phyloP scores from a whole-genome alignment of 2,113 vertebrate species.

The Phainopepla nitens region DNA sequence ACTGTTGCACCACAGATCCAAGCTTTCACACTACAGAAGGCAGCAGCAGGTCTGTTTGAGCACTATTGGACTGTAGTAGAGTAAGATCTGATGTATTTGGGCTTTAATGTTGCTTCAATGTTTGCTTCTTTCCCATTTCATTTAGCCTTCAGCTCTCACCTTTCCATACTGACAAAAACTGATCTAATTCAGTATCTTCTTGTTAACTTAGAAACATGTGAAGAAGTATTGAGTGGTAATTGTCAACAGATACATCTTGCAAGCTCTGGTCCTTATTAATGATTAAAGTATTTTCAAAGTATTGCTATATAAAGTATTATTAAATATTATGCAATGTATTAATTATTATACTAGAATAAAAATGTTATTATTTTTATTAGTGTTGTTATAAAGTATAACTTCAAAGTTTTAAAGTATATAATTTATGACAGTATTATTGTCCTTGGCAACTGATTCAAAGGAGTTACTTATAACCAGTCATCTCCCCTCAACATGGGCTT shows the following conservation, averaged over 20 bases:
- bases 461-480: background rate
- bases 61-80: background rate
- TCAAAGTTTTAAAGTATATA: background rate
- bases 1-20: constrained; percentile 88
- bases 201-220: background rate
- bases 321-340: background rate
- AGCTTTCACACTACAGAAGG: constrained; percentile 88
- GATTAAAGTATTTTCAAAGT: background rate
- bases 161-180: background rate
- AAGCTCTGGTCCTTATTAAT: background rate
- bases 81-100: background rate
- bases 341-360: background rate
- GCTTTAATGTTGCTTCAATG: background rate
- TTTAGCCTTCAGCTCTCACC: background rate
- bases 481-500: background rate
- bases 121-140: background rate
- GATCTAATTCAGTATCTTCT: background rate
- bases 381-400: background rate
- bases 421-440: background rate
- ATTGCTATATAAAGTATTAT: background rate
- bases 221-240: background rate
- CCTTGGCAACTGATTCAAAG: background rate
- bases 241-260: background rate
- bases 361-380: background rate
- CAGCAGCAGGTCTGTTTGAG: constrained; percentile 87